These are phyloP conservation scores for Arvicanthis niloticus DNA, from an alignment of 2,113 vertebrate genomes.

Conservation along the genomic window DNA sequence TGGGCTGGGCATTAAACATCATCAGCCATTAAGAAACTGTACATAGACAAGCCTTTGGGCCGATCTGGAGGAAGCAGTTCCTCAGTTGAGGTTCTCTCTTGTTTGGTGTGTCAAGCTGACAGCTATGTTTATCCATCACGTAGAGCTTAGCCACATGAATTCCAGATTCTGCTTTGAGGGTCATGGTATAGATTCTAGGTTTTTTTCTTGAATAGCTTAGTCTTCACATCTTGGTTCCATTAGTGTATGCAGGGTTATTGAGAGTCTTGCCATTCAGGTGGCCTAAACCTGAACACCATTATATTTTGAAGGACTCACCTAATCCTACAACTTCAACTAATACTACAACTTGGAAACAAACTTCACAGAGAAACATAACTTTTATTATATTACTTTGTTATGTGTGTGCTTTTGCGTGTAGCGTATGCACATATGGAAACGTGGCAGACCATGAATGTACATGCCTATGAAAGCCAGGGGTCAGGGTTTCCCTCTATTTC, in stretches of 20 bases:
- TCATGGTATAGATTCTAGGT: background rate
- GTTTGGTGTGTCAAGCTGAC: background rate
- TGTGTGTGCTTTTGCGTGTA: background rate
- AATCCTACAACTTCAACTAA: background rate
- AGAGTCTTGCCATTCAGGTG: background rate
- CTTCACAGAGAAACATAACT: background rate
- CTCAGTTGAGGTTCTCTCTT: background rate
- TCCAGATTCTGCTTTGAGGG: background rate
- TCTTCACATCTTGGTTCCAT: background rate
- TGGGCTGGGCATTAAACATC: background rate
- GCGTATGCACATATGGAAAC: background rate
- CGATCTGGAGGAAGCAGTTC: background rate
- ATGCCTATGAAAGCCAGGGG: background rate
- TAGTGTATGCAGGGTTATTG: no score
- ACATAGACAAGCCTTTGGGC: background rate
- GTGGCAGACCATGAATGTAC: background rate
- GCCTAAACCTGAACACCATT: background rate
- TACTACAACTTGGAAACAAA: background rate
- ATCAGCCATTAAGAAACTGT: background rate
- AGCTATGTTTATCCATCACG: background rate
- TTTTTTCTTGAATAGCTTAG: background rate
- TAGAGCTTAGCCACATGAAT: background rate
- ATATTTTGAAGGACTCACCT: background rate
- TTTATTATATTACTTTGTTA: background rate
- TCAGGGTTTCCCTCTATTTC: background rate